A percentile compares a stretch with the other conserved stretches of the same genome.
Conservation (phyloP, 2,113 vertebrate species). For the Anarhynchus alexandrinus region DNA sequence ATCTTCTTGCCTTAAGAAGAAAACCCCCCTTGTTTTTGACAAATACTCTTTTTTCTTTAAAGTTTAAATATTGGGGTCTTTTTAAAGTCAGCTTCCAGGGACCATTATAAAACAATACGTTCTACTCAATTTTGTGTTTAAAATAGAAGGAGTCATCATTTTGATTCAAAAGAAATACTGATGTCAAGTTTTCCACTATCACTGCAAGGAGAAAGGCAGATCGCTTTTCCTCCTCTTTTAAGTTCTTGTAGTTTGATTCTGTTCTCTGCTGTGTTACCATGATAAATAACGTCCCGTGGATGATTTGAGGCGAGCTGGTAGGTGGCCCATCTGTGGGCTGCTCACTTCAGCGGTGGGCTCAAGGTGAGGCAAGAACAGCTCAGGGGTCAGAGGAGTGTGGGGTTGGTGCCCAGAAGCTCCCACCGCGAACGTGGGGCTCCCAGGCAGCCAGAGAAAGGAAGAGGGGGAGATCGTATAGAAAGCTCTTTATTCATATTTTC, state of each 20-base stretch:
- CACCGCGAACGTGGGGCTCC: not conserved
- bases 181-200: not conserved
- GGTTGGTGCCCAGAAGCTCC: not conserved
- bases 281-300: not conserved
- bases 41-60: not conserved
- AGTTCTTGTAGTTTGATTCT: not conserved
- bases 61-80: not conserved
- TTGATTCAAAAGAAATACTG: not conserved
- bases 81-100: not conserved
- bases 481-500: not conserved
- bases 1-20: not conserved
- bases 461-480: fast-evolving
- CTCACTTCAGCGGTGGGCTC: not conserved
- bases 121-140: not conserved
- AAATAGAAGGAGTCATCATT: not conserved
- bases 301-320: not conserved
- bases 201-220: not conserved
- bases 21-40: not conserved
- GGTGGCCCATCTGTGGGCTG: not conserved
- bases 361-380: not conserved
- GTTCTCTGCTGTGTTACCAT: not conserved
- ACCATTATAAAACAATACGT: not conserved
- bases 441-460: not conserved
- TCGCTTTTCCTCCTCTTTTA: not conserved
- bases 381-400: not conserved